A percentile compares a stretch with the other conserved stretches of the same genome.
Conservation (phyloP, 2,888 invertebrate genomes). For the Eurytoma californica region DNA sequence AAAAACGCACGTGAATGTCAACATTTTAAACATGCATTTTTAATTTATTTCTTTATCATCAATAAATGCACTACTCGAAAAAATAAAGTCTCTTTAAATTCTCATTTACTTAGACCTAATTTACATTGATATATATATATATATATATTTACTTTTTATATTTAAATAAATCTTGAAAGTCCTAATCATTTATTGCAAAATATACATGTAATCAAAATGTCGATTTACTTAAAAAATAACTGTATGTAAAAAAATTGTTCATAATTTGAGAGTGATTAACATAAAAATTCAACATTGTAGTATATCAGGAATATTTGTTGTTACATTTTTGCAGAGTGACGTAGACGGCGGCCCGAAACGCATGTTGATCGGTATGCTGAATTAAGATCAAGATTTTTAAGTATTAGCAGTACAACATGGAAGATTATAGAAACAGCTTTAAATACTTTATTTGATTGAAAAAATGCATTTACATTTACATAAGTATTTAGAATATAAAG, state of each 20-base stretch:
- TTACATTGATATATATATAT: background rate
- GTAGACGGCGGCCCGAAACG: conserved; percentile 68
- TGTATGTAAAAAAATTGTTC: background rate
- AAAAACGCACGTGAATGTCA: conserved; percentile 18
- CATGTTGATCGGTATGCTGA: conserved; percentile 71
- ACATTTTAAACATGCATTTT: conserved; percentile 50
- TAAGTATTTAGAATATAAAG: background rate
- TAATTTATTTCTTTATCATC: conserved; percentile 30
- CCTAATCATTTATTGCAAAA: background rate
- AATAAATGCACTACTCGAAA: conserved; percentile 38
- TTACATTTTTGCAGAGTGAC: conserved; percentile 70
- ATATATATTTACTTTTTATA: background rate
- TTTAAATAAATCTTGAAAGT: background rate
- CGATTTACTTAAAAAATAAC: background rate
- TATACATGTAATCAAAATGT: background rate
- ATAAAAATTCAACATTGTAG: background rate
- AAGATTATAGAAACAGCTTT: conserved; percentile 16
- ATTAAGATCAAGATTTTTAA: conserved; percentile 60
- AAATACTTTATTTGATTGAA: background rate
- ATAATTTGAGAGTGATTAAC: background rate
- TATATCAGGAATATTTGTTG: conserved; percentile 22
- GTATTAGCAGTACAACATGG: background rate
- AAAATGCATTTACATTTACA: conserved; percentile 12
- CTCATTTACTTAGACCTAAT: background rate
- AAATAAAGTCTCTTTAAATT: conserved; percentile 9